Evolutionary conservation across 2,797 vertebrate species (phyloP).

Genomic region (Molossus molossus): DNA sequence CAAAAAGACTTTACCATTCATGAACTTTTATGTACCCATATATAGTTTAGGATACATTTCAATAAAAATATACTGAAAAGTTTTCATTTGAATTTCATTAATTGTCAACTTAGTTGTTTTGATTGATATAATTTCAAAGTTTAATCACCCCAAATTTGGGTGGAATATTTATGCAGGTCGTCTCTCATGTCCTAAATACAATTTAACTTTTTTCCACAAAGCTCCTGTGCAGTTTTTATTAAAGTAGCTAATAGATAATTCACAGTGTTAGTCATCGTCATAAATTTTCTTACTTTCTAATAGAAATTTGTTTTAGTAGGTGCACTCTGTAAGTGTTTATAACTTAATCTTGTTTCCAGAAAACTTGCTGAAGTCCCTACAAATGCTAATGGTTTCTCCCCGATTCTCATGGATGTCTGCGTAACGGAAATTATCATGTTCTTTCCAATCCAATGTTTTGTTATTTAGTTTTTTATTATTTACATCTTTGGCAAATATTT

Average conservation of each 20-base stretch:
- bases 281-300: conserved; percentile 51
- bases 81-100: conserved; percentile 22
- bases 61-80: neutral
- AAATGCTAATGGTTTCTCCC: neutral
- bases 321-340: conserved; percentile 5
- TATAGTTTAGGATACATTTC: conserved; percentile 18
- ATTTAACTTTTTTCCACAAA: neutral
- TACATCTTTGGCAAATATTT: conserved; percentile 29
- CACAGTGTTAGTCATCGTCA: neutral
- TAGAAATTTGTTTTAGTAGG: conserved; percentile 18
- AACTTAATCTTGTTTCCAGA: neutral
- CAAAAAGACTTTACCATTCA: conserved; percentile 25
- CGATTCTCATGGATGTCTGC: neutral
- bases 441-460: conserved; percentile 49
- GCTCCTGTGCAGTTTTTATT: neutral
- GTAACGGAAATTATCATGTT: conserved; percentile 8
- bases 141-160: neutral
- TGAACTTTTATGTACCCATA: neutral
- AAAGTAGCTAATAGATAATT: conserved; percentile 22
- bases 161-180: neutral
- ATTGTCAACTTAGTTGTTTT: conserved; percentile 52
- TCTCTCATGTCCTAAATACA: conserved; percentile 41
- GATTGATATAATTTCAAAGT: conserved; percentile 2
- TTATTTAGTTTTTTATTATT: conserved; percentile 37
- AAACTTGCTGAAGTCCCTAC: neutral